Percentiles rank a stretch among this genome's conserved stretches.
Evolutionary conservation across 2,113 vertebrate species (phyloP).

Genomic region (Syngnathus typhle): DNA sequence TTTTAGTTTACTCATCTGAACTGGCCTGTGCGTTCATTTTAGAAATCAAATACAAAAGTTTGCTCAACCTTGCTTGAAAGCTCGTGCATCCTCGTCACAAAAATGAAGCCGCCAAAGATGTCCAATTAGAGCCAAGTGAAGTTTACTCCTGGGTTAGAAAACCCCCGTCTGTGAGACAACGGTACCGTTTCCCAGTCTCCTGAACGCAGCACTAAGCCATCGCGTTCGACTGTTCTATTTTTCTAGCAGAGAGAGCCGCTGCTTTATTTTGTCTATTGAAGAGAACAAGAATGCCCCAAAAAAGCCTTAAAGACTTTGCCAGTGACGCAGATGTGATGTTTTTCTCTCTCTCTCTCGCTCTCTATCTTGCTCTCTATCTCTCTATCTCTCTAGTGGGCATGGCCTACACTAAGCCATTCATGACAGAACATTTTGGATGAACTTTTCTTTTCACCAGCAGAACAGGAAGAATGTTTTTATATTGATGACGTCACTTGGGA

Average conservation of each 20-base stretch:
- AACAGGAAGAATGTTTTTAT: constrained; percentile 53
- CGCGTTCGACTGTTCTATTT: constrained; percentile 68
- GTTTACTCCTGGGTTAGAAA: not conserved
- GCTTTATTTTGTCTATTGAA: constrained; percentile 7
- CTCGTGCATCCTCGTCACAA: not conserved
- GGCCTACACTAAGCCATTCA: constrained; percentile 7
- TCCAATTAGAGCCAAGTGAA: constrained; percentile 1
- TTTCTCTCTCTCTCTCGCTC: no score
- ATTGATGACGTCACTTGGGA: not conserved
- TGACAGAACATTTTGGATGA: constrained; percentile 4
- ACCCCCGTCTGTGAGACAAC: not conserved
- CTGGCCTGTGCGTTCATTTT: not conserved
- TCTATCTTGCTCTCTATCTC: not conserved
- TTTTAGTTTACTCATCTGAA: not conserved
- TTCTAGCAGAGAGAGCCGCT: constrained; percentile 47
- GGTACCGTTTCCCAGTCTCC: not conserved
- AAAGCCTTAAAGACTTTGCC: constrained; percentile 1
- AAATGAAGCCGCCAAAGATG: constrained; percentile 7
- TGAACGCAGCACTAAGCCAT: constrained; percentile 58
- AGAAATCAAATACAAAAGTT: not conserved
- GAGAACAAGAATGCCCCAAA: constrained; percentile 1
- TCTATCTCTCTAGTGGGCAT: not conserved
- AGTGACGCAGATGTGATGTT: not conserved
- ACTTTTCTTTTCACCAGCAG: constrained; percentile 64
- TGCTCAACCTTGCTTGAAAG: not conserved